A percentile compares a stretch with the other conserved stretches of the same genome.
Evolutionary conservation across 1,140 invertebrate species (phyloP).

Genomic region (Cyrtorhinus lividipennis): DNA sequence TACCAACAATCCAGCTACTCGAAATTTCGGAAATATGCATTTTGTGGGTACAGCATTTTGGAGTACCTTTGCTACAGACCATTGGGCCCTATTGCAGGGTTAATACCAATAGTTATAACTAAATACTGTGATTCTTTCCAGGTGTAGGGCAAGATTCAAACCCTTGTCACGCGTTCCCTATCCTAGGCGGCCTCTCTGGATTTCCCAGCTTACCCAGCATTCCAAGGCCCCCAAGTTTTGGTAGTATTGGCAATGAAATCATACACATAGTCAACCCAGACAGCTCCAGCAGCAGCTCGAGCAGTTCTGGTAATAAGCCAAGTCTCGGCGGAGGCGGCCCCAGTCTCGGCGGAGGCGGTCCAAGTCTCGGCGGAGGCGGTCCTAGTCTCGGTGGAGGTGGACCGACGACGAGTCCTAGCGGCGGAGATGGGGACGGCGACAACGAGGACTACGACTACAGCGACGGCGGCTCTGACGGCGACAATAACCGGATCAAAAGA

Average conservation of each 20-base stretch:
- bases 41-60: too few species aligned
- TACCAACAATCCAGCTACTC: too few species aligned
- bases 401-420: background rate
- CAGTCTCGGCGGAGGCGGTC: background rate
- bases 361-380: background rate
- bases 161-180: background rate
- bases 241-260: background rate
- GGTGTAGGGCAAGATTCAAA: background rate
- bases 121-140: too few species aligned
- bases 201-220: background rate
- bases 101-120: too few species aligned
- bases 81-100: too few species aligned
- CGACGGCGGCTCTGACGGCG: background rate
- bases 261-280: background rate
- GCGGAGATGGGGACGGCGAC: background rate
- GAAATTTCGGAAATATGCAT: too few species aligned
- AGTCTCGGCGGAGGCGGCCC: background rate
- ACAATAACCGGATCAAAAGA: background rate
- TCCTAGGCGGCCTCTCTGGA: background rate
- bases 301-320: background rate
- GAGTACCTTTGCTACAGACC: too few species aligned
- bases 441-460: conserved; percentile 5
- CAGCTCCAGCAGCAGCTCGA: background rate
- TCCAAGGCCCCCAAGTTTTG: background rate
- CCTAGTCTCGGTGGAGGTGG: background rate